Percentiles rank a stretch among this genome's conserved stretches.
Conservation (phyloP, 2,113 vertebrate species). For the Tragelaphus buxtoni region DNA sequence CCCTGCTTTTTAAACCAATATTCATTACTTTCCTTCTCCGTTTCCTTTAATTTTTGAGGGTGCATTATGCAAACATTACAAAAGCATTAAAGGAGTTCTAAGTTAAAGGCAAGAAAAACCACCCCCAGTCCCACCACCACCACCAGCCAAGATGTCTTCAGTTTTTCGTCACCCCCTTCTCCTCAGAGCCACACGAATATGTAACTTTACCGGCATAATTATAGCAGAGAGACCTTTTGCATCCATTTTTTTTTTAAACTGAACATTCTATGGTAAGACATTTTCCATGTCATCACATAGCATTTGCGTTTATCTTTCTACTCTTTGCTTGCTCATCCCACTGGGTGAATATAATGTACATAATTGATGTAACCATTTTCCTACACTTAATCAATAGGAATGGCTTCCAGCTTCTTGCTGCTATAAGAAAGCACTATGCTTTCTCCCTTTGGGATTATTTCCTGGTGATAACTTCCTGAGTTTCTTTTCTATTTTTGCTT, state of each 20-base stretch:
- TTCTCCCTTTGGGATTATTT: background rate
- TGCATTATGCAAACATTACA: background rate
- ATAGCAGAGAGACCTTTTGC: background rate
- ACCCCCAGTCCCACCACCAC: too few species aligned
- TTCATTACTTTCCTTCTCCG: background rate
- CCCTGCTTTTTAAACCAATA: background rate
- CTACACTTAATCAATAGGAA: background rate
- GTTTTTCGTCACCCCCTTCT: background rate
- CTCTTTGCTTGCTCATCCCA: background rate
- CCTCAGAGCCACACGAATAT: too few species aligned
- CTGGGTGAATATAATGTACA: background rate
- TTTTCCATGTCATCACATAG: background rate
- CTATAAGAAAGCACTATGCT: background rate
- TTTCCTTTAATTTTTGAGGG: background rate
- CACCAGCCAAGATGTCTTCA: background rate
- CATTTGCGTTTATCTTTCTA: background rate
- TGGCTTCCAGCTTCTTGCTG: background rate
- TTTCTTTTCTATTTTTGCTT: background rate
- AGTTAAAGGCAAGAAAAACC: background rate
- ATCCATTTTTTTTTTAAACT: too few species aligned
- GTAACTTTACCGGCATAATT: background rate
- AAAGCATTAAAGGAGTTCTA: background rate
- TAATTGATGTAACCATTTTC: background rate
- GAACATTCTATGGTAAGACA: background rate
- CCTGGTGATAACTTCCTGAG: background rate